Evolutionary conservation across 2,888 invertebrate genomes (phyloP).

Genomic region (Deroplatys truncata): DNA sequence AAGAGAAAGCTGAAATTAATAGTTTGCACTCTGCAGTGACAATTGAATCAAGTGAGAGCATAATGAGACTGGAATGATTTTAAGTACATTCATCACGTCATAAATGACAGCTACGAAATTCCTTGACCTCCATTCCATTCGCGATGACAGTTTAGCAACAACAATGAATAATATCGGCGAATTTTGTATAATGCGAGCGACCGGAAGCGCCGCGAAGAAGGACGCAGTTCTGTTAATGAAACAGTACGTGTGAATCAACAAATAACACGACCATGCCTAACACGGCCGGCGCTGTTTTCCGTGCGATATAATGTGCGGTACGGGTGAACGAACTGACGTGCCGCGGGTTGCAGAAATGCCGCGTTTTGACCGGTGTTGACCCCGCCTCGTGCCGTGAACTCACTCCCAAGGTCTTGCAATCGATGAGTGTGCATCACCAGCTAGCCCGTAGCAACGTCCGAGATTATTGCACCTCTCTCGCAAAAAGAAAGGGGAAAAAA

Average conservation of each 20-base stretch:
- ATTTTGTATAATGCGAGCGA: too few species aligned
- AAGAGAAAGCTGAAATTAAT: too few species aligned
- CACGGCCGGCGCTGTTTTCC: background rate
- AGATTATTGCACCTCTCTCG: background rate
- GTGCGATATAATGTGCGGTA: background rate
- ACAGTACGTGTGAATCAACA: background rate
- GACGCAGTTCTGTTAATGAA: background rate
- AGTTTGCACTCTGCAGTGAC: too few species aligned
- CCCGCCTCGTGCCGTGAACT: background rate
- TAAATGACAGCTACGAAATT: too few species aligned
- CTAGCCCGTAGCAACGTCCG: background rate
- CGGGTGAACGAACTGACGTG: background rate
- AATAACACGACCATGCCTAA: background rate
- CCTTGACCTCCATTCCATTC: too few species aligned
- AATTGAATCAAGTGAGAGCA: too few species aligned
- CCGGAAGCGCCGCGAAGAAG: background rate
- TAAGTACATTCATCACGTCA: too few species aligned
- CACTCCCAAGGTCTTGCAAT: background rate
- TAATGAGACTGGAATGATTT: too few species aligned
- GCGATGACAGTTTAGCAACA: too few species aligned
- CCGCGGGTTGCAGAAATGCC: background rate
- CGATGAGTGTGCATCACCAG: background rate
- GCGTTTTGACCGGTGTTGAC: background rate
- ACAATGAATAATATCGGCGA: too few species aligned
- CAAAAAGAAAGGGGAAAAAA: background rate